These are phyloP conservation scores for Perizoma flavofasciatum DNA, from an alignment of 2,888 invertebrate species.

Conservation along the genomic window DNA sequence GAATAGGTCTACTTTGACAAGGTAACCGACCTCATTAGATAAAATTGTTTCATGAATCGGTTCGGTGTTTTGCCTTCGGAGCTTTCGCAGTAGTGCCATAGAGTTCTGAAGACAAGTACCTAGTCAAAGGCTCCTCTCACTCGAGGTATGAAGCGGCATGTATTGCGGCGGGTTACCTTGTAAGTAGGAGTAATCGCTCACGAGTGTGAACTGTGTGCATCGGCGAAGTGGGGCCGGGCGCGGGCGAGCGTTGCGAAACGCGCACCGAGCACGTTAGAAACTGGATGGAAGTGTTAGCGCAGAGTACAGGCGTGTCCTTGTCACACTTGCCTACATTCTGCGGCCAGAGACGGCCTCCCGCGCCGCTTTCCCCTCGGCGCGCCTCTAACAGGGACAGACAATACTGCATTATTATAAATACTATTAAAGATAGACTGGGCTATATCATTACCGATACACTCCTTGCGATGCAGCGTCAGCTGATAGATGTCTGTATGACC, in stretches of 20 bases:
- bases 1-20: slow-evolving; percentile 32
- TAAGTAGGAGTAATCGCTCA: slow-evolving; percentile 59
- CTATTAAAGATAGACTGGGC: slow-evolving; percentile 62
- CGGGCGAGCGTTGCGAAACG: slow-evolving; percentile 76
- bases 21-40: slow-evolving; percentile 25
- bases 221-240: slow-evolving; percentile 64
- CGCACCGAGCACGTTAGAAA: slow-evolving; percentile 79
- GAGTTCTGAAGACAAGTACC: slow-evolving; percentile 10
- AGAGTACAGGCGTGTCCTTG: slow-evolving; percentile 83
- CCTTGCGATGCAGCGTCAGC: slow-evolving; percentile 24
- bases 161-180: slow-evolving; percentile 63
- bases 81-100: slow-evolving; percentile 14
- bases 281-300: slow-evolving; percentile 82
- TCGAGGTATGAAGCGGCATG: slow-evolving; percentile 45
- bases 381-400: slow-evolving; percentile 71
- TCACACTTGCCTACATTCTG: slow-evolving; percentile 84
- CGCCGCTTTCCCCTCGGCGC: slow-evolving; percentile 57
- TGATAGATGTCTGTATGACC: neutral
- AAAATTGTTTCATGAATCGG: slow-evolving; percentile 2
- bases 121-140: slow-evolving; percentile 27
- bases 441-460: slow-evolving; percentile 48
- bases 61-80: slow-evolving; percentile 1
- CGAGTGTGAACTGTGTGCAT: slow-evolving; percentile 65
- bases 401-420: slow-evolving; percentile 70
- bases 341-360: slow-evolving; percentile 68